Base-by-base conservation (phyloP, 1,140 invertebrate species). In the Drosophila dunni region DNA sequence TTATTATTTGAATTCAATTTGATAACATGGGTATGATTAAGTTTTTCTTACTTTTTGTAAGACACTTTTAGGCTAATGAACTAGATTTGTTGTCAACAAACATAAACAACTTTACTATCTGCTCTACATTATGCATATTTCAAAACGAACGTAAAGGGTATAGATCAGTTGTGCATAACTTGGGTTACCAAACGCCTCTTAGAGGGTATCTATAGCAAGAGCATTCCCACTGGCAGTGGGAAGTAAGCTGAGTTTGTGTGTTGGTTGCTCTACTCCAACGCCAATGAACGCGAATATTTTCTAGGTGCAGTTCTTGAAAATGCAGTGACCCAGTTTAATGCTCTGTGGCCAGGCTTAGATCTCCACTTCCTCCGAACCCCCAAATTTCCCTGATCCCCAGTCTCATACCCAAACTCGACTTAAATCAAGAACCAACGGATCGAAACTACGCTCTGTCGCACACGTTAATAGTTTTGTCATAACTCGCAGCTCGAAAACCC, bases 381-480 rank as follows among this genome's bases (percentile, higher is more conserved):
- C 24, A 24, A 24, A 24, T 24, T 24, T 24, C 24, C 6, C 36
- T 40, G 36, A 8, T n/a, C 33, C 33, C 45, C 10, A 20, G 13
- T 7, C n/a, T 15, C 45, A 48, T 24, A 29, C 15, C 9, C 10
- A n/a, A 24, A 53, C n/a, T 29, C 11, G 33, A 15, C 17, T 20
- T 20, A 13, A n/a, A n/a, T 24, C n/a, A n/a, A 42, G 45, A 68
- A 50, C 65, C 36, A 17, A 11, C 50, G 15, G 60, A 60, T 53
- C 58, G 24, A 45, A 45, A 66, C 64, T 79, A 82, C 64, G 83
- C 79, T 88, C 84, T 72, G 66, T 60, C 56, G 84, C 63, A 83
- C 84, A 89, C 77, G 77, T 78, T 89, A 78, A 89, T 88, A 79
- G 83, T 88, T 88, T 88, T 80, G 73, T 83, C 83, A 79, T 88